Evolutionary conservation across 2,888 invertebrate genomes (phyloP).

Genomic region (Mythimna loreyi): DNA sequence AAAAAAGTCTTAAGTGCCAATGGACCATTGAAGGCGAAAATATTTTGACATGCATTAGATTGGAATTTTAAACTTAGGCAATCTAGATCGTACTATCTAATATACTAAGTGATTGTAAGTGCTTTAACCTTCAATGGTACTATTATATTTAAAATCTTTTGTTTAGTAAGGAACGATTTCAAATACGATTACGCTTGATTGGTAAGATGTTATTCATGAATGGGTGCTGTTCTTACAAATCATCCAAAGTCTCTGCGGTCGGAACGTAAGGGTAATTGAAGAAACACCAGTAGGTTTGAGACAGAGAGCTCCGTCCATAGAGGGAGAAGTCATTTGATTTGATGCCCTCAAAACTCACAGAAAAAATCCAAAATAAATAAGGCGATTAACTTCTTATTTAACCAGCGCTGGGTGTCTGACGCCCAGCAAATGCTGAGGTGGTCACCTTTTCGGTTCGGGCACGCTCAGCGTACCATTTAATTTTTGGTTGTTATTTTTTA

Average conservation of each 20-base stretch:
- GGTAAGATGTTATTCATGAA: not conserved
- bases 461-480: no score
- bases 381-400: not conserved
- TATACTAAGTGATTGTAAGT: not conserved
- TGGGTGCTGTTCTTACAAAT: not conserved
- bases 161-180: not conserved
- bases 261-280: no score
- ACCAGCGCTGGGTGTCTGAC: no score
- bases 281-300: no score
- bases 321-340: no score
- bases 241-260: not conserved
- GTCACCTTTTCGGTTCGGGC: no score
- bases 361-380: no score
- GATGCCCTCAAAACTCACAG: no score
- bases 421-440: no score
- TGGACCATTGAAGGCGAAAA: conserved; percentile 28
- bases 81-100: conserved; percentile 24
- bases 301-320: no score
- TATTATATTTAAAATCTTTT: not conserved
- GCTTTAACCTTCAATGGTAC: conserved; percentile 20
- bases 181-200: not conserved
- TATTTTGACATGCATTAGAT: conserved; percentile 33
- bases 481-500: no score
- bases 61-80: conserved; percentile 31
- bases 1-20: conserved; percentile 36